These are phyloP conservation scores for Leptinotarsa peninsularis DNA, from an alignment of 2,888 invertebrate species.

Conservation along the genomic window DNA sequence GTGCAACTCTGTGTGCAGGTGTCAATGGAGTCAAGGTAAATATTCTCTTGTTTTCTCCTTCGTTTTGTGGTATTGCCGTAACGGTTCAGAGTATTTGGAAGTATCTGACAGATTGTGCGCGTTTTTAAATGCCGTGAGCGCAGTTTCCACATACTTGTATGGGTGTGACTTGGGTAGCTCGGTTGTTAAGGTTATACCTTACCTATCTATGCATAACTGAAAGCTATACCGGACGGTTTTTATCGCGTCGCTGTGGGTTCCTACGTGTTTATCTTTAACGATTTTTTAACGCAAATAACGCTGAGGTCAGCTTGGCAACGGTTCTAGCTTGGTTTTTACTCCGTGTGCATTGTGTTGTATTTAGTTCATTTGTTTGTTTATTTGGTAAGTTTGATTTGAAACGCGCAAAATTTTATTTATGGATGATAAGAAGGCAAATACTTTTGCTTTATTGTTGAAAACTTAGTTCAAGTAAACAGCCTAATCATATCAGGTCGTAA, in stretches of 20 bases:
- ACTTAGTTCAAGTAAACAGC: no score
- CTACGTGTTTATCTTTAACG: conserved; percentile 19
- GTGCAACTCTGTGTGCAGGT: conserved; percentile 39
- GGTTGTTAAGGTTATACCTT: conserved; percentile 2
- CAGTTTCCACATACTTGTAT: conserved; percentile 15
- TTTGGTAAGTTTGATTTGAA: background rate
- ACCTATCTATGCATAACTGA: conserved; percentile 21
- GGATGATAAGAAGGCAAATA: no score
- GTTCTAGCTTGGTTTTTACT: background rate
- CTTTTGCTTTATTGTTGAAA: no score
- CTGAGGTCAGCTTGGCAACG: conserved; percentile 10
- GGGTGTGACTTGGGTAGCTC: conserved; percentile 25
- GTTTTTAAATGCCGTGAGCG: conserved; percentile 8
- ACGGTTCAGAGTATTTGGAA: background rate
- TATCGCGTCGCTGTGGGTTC: conserved; percentile 5
- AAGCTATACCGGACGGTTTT: conserved; percentile 24
- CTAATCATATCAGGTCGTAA: no score
- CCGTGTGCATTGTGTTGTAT: background rate
- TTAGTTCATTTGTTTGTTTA: background rate
- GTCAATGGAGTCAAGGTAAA: conserved; percentile 33
- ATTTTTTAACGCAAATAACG: background rate
- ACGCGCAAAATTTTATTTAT: background rate
- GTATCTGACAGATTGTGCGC: background rate
- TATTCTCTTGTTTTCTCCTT: conserved; percentile 18
- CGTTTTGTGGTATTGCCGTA: conserved; percentile 14